Evolutionary conservation across 2,113 vertebrate genomes (phyloP), one percentile per base, ranked within the genome.

Genomic region (Cheilinus undulatus): DNA sequence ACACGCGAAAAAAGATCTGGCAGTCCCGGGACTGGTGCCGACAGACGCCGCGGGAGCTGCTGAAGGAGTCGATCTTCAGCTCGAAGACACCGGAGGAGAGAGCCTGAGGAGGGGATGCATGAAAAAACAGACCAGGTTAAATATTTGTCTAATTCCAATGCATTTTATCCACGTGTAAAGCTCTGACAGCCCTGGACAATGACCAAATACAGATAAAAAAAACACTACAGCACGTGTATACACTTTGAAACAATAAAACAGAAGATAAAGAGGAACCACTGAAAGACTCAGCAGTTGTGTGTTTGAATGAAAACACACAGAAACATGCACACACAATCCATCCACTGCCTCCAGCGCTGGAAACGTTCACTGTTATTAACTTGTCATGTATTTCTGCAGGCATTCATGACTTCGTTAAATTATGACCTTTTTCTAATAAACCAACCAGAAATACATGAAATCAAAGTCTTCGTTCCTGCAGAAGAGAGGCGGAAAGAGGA

Each of bases 1-100:
- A 97, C 64, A 96, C 92, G 17, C 94, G 94, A 89, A 97, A 96
- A 88, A 97, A 96, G 26, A 96, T 80, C 51, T 85, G 93, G 42
- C 96, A 97, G 56, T 93, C 86, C 3, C 36, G 63, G 10, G 78
- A 24, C 63, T 12, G n/a, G 1, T 1, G 11, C n/a, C 64, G 63
- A 19, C 94, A 96, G 5, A 89, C 46, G 22, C 68, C 70, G 6
- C 67, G 71, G 1, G 91, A 60, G 71, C 76, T 93, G 62, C 17
- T 90, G 75, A 97, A 96, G 51, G 94, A 95, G 36, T 94, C 92
- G 30, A 97, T 93, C 85, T 95, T 96, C 83, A 97, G 85, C 77
- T 97, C 96, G 46, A 97, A 97, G 63, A 96, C 91, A 1, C 95
- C 96, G 0, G 93, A 91, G 3, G 88, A 91, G 22, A 74, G 52